Conservation (phyloP, 2,113 vertebrate species). For the Neogobius melanostomus region DNA sequence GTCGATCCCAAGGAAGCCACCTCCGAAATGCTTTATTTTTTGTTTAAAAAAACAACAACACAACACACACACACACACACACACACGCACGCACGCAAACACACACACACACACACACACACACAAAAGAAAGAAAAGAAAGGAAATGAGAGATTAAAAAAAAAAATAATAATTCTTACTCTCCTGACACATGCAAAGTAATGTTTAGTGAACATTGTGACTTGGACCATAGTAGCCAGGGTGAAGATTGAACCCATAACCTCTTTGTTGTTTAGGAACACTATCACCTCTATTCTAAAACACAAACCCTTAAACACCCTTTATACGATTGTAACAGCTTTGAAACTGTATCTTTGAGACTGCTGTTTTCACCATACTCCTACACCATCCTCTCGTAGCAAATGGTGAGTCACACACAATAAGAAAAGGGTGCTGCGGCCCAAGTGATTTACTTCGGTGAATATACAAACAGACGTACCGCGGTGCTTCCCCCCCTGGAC, state of each 20-base stretch:
- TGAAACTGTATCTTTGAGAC: conserved; percentile 21
- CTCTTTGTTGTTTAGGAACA: neutral
- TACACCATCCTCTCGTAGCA: conserved; percentile 42
- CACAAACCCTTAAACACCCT: neutral
- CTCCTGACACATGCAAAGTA: no score
- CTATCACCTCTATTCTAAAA: neutral
- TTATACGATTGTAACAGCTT: conserved; percentile 1
- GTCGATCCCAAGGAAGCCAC: no score
- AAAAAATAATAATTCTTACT: no score
- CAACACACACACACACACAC: no score
- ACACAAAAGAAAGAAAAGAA: no score
- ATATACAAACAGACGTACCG: conserved; percentile 47
- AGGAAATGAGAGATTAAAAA: no score
- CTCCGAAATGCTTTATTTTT: no score
- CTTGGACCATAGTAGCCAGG: no score
- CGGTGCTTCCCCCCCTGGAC: conserved; percentile 36
- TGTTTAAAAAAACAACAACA: no score
- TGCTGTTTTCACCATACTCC: conserved; percentile 38
- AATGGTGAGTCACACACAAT: conserved; percentile 49
- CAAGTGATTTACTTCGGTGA: conserved; percentile 44
- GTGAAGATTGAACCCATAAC: neutral
- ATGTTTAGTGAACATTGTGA: no score
- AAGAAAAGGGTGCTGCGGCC: conserved; percentile 39
- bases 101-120: no score
- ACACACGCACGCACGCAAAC: no score